Base-by-base conservation (phyloP, 2,888 invertebrate genomes). In the Eucriotettix oculatus region DNA sequence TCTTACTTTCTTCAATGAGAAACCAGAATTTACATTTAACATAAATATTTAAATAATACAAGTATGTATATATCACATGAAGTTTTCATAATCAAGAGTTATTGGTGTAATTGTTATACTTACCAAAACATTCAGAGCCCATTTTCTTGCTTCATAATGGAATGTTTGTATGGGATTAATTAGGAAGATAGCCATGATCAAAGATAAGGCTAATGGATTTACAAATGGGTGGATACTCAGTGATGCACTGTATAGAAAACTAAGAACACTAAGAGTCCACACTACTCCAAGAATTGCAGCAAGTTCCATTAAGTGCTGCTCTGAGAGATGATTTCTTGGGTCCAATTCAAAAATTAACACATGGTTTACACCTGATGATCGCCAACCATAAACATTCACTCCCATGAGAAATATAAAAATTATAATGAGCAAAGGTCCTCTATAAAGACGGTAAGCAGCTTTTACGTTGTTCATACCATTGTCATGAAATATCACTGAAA, bases 261-360 rank as follows among this genome's bases (percentile, higher is more conserved):
- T 84, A 42, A 98, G 75, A 66, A 96, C 85, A 71, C 93, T 92
- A 7, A 95, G 73, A 0, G 92, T 88, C 97, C 97, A 98, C 1
- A 96, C 83, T 1, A 96, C 94, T 10, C 94, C 95, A 64, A 97
- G 89, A 59, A 95, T 87, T 0, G 93, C 87, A 0, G 96, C 90
- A 68, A 94, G 74, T 73, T 97, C 97, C 83, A 97, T 92, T 52
- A 98, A 78, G 74, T 97, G 91, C 44, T 96, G 95, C 68, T 96
- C 95, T 0, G 90, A 90, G 0, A 92, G 76, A 73, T 97, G 95
- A 73, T 95, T 93, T 61, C 97, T 78, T 0, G 97, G 97, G 73
- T 98, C 96, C 68, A 98, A 76, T 72, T 97, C 97, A 74, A 98
- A 98, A 67, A 98, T 98, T 1, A 98, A 78, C 0, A 98, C 97